These are phyloP conservation scores for Axea sp. DNA, from an alignment of 2,888 invertebrate species.

Conservation along the genomic window DNA sequence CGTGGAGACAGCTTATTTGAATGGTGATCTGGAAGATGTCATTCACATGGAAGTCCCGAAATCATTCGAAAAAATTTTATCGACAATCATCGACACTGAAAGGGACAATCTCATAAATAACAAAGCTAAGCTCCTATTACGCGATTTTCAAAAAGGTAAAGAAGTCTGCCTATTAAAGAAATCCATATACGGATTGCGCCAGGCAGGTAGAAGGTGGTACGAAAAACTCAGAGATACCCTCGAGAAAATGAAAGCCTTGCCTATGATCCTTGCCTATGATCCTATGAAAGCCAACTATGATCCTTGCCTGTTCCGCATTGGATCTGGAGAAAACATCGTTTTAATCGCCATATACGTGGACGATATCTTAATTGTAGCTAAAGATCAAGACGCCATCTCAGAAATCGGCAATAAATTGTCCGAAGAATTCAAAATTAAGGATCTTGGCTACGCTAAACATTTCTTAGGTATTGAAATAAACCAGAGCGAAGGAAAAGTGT, in stretches of 20 bases:
- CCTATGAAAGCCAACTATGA: too few relatives aligned
- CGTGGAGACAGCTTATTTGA: slow-evolving; percentile 63
- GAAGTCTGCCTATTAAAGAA: slow-evolving; percentile 46
- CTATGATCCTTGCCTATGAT: background rate
- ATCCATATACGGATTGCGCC: slow-evolving; percentile 47
- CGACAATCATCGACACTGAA: slow-evolving; percentile 22
- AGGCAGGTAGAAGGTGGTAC: slow-evolving; percentile 50
- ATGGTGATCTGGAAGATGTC: slow-evolving; percentile 43
- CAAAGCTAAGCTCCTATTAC: slow-evolving; percentile 21
- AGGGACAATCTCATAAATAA: background rate
- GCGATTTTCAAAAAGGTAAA: slow-evolving; percentile 1
- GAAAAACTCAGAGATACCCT: background rate
- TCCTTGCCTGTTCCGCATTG: background rate
- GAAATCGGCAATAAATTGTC: background rate
- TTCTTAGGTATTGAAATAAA: slow-evolving; percentile 20
- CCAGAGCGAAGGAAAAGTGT: background rate
- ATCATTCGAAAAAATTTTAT: background rate
- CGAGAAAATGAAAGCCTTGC: slow-evolving; percentile 2
- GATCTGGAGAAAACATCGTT: background rate
- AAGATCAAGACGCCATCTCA: background rate
- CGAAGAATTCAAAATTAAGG: slow-evolving; percentile 7
- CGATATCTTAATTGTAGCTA: slow-evolving; percentile 22
- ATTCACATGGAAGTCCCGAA: slow-evolving; percentile 55
- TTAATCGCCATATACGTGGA: slow-evolving; percentile 24
- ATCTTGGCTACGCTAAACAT: slow-evolving; percentile 8